Base-by-base conservation (phyloP, 1,140 invertebrate species). In the Tyrophagus putrescentiae region DNA sequence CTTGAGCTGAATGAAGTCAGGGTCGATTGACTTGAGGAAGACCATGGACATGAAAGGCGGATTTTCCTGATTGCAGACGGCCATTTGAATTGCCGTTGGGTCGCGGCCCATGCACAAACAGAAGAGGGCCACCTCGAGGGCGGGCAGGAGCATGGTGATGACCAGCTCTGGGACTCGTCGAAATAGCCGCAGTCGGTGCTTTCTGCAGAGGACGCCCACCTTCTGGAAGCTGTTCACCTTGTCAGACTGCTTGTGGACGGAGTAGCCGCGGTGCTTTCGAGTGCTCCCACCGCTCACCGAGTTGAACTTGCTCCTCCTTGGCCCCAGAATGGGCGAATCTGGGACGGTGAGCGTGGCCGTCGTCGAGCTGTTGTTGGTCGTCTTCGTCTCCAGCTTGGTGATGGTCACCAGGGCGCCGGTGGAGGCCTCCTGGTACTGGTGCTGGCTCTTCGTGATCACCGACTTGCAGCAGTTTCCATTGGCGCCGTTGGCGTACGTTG, bases 121-220 rank as follows among this genome's bases (percentile, higher is more conserved):
- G 76, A 96, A 95, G 3, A 95, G 78, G 48, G 93, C 84, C n/a
- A 90, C 87, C 76, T 95, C 89, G 72, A 89, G 82, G 3, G 90
- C 84, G 29, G 91, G 91, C 65, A 95, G 73, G 9, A 84, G 82
- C 68, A 94, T 89, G 67, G 94, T 87, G 73, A 95, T 94, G 61
- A 86, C 72, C 81, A 92, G 86, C 25, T 90, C 83, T 33, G 63
- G 62, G 23, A 57, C 27, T 13, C 61, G 64, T 5, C 63, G 61
- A 16, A 52, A 41, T 9, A 58, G 21, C 54, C 64, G 52, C 58
- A 73, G 2, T 28, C 32, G 34, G 31, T 64, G 42, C 45, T 65
- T 65, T 23, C 50, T 29, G 33, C 41, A 48, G 21, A 64, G 25
- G 2, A 39, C 60, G 6, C 25, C 32, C 16, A 64, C 45, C 23